Percentiles rank a stretch among this genome's conserved stretches.
phyloP scores from a whole-genome alignment of 2,888 invertebrate genomes.

The Sminthurides aquaticus region DNA sequence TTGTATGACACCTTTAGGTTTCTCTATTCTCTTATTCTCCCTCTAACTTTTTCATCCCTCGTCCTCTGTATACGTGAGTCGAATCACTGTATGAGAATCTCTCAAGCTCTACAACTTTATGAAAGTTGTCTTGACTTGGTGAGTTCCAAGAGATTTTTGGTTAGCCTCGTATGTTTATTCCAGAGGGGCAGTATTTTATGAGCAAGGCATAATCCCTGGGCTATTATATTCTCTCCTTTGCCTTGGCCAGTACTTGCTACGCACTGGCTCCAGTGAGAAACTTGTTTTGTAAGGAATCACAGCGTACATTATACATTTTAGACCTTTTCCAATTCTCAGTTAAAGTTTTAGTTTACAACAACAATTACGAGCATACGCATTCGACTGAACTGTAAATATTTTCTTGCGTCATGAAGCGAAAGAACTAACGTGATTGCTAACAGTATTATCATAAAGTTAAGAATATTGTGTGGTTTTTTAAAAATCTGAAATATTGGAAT shows the following conservation, averaged over 20 bases:
- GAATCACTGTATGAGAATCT: background rate
- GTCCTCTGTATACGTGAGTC: background rate
- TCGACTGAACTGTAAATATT: background rate
- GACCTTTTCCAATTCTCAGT: no score
- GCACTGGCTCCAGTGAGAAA: slow-evolving; percentile 1
- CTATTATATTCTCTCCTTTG: background rate
- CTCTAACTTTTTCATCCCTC: background rate
- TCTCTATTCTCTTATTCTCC: background rate
- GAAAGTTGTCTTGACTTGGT: background rate
- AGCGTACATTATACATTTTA: no score
- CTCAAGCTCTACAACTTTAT: background rate
- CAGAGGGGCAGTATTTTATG: background rate
- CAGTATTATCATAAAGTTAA: background rate
- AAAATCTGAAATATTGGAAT: background rate
- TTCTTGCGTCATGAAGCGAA: background rate
- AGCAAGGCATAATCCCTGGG: background rate
- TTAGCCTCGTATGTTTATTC: background rate
- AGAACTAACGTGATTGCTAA: no score
- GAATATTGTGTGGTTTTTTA: background rate
- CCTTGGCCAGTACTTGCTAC: background rate
- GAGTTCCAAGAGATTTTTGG: background rate
- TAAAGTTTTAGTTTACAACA: no score
- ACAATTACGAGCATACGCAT: no score
- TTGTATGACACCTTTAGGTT: background rate
- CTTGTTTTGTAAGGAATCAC: no score